phyloP scores from a whole-genome alignment of 2,888 invertebrate species.

The Watsonalla binaria region DNA sequence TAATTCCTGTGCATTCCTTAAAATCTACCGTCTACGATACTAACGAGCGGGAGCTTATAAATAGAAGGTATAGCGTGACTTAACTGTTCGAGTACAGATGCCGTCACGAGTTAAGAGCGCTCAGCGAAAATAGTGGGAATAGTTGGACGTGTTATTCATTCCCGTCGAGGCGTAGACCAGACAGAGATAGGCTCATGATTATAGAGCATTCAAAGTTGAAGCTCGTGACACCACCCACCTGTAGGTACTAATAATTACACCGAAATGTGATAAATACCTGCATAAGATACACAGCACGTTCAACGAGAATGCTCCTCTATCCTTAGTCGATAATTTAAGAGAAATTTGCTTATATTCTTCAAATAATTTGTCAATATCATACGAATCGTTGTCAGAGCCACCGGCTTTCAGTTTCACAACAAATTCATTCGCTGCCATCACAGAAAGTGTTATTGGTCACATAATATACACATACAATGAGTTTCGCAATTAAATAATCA shows the following conservation, averaged over 20 bases:
- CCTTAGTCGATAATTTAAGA: slow-evolving; percentile 38
- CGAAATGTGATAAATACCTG: slow-evolving; percentile 40
- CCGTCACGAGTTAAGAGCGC: too few relatives aligned
- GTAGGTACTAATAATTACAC: neutral
- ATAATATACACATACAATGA: neutral
- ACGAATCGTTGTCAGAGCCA: slow-evolving; percentile 36
- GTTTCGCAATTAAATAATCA: neutral
- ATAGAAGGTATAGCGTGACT: too few relatives aligned
- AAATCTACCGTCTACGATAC: too few relatives aligned
- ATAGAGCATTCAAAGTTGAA: too few relatives aligned
- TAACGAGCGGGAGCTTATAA: too few relatives aligned
- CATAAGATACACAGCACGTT: slow-evolving; percentile 62
- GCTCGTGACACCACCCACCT: too few relatives aligned
- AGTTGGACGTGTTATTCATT: too few relatives aligned
- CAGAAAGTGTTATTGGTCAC: neutral
- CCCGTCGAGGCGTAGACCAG: too few relatives aligned
- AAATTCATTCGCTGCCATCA: slow-evolving; percentile 56
- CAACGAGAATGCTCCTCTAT: slow-evolving; percentile 47
- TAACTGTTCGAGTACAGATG: too few relatives aligned
- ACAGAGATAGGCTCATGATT: too few relatives aligned
- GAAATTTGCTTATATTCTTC: slow-evolving; percentile 41
- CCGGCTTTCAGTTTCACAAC: slow-evolving; percentile 52
- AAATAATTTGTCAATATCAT: slow-evolving; percentile 36
- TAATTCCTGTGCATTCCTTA: too few relatives aligned
- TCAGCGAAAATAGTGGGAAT: too few relatives aligned